Evolutionary conservation across 2,113 vertebrate genomes (phyloP).

Genomic region (Podarcis muralis): DNA sequence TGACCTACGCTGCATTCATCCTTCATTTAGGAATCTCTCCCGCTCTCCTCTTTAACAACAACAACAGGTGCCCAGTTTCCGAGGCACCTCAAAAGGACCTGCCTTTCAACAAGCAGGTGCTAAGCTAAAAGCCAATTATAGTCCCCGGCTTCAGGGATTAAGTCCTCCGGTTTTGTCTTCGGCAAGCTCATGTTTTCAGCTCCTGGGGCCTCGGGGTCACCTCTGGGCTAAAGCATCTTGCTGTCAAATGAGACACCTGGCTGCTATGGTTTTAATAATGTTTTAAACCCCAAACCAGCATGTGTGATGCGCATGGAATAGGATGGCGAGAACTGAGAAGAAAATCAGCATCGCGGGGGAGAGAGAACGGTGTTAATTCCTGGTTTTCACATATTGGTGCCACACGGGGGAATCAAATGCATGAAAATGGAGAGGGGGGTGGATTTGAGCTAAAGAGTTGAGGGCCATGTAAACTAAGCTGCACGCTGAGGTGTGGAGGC

Average conservation of each 20-base stretch:
- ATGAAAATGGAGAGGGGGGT: neutral
- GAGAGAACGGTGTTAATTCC: neutral
- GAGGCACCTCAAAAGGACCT: neutral
- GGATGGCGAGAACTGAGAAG: neutral
- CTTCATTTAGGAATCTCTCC: neutral
- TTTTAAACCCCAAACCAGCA: too few species aligned
- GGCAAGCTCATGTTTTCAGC: neutral
- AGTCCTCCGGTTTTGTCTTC: neutral
- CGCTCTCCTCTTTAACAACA: neutral
- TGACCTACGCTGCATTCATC: neutral
- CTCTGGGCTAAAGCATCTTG: neutral
- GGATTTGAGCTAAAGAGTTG: neutral
- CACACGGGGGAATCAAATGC: neutral
- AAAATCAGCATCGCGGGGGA: neutral
- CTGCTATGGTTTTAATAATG: neutral
- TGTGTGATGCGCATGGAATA: too few species aligned
- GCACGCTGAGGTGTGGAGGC: too few species aligned
- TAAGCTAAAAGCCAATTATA: constrained; percentile 4
- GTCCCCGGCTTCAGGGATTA: neutral
- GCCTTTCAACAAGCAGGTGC: neutral
- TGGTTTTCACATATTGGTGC: neutral
- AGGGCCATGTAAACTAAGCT: neutral
- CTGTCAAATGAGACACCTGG: neutral
- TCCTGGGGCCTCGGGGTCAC: neutral
- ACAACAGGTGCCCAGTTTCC: neutral